phyloP scores from a whole-genome alignment of 2,113 vertebrate species.

The Cyanoliseus patagonus region DNA sequence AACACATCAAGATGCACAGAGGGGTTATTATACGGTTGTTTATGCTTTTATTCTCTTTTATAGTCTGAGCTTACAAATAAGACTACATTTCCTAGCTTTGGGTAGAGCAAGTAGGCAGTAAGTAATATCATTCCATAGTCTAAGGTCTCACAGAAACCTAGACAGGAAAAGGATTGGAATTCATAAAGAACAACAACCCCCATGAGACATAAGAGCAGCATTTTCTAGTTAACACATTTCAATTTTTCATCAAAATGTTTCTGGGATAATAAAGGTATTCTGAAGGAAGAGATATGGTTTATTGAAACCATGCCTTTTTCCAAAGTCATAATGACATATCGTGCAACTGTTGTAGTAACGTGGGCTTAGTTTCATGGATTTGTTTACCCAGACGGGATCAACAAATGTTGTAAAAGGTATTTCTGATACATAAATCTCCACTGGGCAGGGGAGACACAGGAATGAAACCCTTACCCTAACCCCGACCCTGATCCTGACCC shows the following conservation, averaged over 20 bases:
- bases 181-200: background rate
- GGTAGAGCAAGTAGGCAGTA: background rate
- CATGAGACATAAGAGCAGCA: background rate
- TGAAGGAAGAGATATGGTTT: background rate
- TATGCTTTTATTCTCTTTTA: background rate
- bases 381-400: too few species aligned
- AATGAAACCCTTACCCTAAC: too few species aligned
- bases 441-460: too few species aligned
- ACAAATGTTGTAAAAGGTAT: too few species aligned
- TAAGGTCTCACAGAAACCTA: background rate
- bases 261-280: background rate
- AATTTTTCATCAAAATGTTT: background rate
- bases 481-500: too few species aligned
- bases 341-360: too few species aligned
- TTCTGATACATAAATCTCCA: too few species aligned
- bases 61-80: background rate
- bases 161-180: background rate
- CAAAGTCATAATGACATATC: too few species aligned
- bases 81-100: background rate
- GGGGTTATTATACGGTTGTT: background rate
- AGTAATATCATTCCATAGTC: background rate
- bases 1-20: background rate
- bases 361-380: too few species aligned
- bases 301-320: background rate
- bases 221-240: background rate